These are phyloP conservation scores for Ophioninae sp. DNA, from an alignment of 2,888 invertebrate genomes.

Conservation along the genomic window DNA sequence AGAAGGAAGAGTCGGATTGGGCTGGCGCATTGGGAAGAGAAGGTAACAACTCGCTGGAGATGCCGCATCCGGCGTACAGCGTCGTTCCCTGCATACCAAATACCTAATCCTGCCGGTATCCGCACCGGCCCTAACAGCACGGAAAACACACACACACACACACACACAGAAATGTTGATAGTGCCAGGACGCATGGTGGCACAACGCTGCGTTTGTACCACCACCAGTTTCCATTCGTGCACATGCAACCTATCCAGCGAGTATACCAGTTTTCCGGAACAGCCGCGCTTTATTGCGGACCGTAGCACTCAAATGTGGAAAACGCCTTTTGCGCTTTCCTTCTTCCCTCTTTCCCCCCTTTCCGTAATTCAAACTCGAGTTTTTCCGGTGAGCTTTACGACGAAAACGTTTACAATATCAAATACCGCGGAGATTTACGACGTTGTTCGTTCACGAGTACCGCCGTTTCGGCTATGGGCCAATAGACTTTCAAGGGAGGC, in stretches of 20 bases:
- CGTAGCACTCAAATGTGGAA: conserved; percentile 70
- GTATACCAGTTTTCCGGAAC: conserved; percentile 17
- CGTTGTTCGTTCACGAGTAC: conserved; percentile 54
- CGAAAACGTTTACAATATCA: conserved; percentile 74
- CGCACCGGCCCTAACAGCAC: conserved; percentile 66
- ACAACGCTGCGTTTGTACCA: neutral
- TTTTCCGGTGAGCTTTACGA: conserved; percentile 67
- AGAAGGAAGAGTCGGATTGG: conserved; percentile 54
- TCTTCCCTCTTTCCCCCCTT: too few species aligned
- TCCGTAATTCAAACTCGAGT: conserved; percentile 17
- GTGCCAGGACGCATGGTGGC: neutral
- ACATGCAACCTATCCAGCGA: conserved; percentile 23
- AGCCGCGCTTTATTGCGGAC: conserved; percentile 37
- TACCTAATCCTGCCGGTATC: conserved; percentile 74
- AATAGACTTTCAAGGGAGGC: neutral
- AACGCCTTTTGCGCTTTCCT: conserved; percentile 61
- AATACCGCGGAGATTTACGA: conserved; percentile 68
- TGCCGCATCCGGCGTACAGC: conserved; percentile 77
- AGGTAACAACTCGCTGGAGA: conserved; percentile 77
- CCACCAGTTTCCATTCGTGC: conserved; percentile 1
- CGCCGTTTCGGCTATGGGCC: conserved; percentile 4
- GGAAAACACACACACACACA: conserved; percentile 14
- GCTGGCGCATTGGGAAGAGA: conserved; percentile 62
- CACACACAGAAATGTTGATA: neutral
- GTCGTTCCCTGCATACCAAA: conserved; percentile 77